phyloP scores from a whole-genome alignment of 2,797 vertebrate species.

The Halcyon chelicuti region DNA sequence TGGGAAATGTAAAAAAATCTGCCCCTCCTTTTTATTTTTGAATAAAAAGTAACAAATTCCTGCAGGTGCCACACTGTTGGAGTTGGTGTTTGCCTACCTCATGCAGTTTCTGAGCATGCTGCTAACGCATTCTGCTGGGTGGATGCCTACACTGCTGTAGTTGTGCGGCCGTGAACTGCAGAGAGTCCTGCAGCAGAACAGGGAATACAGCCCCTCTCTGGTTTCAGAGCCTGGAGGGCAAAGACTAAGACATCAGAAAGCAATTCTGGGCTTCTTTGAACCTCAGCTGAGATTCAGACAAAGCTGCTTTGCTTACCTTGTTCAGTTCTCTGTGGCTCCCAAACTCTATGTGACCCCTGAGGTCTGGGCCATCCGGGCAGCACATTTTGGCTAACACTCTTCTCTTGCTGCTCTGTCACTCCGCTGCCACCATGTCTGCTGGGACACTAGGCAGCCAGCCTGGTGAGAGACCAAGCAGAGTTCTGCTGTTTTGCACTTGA shows the following conservation, averaged over 20 bases:
- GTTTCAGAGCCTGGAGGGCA: not conserved
- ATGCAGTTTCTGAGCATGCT: not conserved
- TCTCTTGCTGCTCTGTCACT: not conserved
- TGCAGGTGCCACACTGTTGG: not conserved
- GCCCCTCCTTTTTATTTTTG: not conserved
- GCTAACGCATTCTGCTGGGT: not conserved
- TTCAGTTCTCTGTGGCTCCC: not conserved
- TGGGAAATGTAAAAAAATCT: not conserved
- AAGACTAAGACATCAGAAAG: not conserved
- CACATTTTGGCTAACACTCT: not conserved
- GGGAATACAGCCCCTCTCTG: not conserved
- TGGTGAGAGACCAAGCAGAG: not conserved
- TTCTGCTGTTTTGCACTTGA: not conserved
- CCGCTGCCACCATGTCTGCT: not conserved
- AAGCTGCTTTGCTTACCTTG: not conserved
- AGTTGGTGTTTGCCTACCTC: not conserved
- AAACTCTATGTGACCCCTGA: too few relatives aligned
- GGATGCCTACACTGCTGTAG: accelerated
- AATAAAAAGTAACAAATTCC: not conserved
- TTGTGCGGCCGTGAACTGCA: accelerated
- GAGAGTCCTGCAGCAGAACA: not conserved
- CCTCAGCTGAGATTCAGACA: not conserved
- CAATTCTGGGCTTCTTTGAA: not conserved
- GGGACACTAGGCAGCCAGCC: not conserved
- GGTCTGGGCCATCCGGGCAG: not conserved